These are phyloP conservation scores for Conomelus anceps DNA, from an alignment of 2,888 invertebrate species.

Conservation along the genomic window DNA sequence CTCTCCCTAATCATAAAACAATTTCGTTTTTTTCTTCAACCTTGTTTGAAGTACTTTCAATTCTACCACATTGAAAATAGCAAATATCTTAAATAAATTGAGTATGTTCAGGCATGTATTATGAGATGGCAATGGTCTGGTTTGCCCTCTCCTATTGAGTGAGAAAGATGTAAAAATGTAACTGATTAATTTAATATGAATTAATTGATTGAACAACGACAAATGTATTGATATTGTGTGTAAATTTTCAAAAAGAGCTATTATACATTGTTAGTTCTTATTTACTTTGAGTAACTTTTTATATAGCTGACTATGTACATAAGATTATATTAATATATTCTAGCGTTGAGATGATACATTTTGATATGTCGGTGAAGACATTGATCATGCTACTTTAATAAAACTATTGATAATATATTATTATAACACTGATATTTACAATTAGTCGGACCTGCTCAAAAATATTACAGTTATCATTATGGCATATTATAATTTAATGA, in stretches of 20 bases:
- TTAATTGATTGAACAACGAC: neutral
- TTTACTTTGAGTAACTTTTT: neutral
- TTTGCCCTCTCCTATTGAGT: too few relatives aligned
- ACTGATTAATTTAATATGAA: too few relatives aligned
- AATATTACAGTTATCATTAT: constrained; percentile 25
- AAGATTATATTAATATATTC: neutral
- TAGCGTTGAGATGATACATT: neutral
- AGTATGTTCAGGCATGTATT: too few relatives aligned
- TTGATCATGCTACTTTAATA: neutral
- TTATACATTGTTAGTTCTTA: neutral
- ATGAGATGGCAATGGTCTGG: too few relatives aligned
- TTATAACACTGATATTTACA: neutral
- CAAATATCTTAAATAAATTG: too few relatives aligned
- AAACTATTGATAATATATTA: neutral
- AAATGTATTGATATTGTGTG: neutral
- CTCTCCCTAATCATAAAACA: too few relatives aligned
- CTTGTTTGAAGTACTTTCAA: too few relatives aligned
- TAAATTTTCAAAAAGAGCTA: neutral
- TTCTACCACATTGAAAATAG: too few relatives aligned
- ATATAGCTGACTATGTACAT: neutral
- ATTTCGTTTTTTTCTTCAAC: too few relatives aligned
- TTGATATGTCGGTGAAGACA: neutral
- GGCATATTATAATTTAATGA: neutral
- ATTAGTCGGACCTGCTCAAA: constrained; percentile 33
- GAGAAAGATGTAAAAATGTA: too few relatives aligned